Conservation (phyloP, 1,140 invertebrate species). For the Saccostrea cuccullata region DNA sequence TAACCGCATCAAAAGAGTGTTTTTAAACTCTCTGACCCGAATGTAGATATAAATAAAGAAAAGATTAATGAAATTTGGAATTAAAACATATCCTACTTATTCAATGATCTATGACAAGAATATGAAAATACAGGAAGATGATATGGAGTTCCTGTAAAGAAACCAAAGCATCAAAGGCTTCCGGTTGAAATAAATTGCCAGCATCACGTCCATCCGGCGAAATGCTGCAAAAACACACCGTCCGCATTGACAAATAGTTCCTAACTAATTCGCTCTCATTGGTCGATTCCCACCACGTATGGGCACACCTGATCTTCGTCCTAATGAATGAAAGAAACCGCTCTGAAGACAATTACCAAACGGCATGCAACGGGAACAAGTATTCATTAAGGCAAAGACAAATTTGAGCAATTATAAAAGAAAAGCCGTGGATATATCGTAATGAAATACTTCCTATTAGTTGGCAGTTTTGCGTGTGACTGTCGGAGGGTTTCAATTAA, state of each 20-base stretch:
- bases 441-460: conserved; percentile 32
- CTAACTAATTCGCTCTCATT: neutral
- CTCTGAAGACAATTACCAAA: conserved; percentile 3
- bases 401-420: conserved; percentile 33
- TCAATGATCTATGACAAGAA: neutral
- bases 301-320: neutral
- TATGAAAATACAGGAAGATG: neutral
- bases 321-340: conserved; percentile 22
- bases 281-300: neutral
- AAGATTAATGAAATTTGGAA: neutral
- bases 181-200: neutral
- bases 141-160: neutral
- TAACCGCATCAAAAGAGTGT: neutral
- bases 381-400: conserved; percentile 17
- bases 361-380: conserved; percentile 10
- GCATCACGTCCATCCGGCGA: neutral
- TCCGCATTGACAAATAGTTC: neutral
- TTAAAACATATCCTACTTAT: neutral
- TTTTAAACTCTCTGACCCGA: neutral
- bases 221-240: no score
- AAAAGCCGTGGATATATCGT: conserved; percentile 24
- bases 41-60: neutral
- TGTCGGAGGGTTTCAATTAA: conserved; percentile 10
- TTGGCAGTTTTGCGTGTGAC: neutral
- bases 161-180: neutral